These are phyloP conservation scores for Amblyjoppa proteus DNA, from an alignment of 2,888 invertebrate species.

Conservation along the genomic window DNA sequence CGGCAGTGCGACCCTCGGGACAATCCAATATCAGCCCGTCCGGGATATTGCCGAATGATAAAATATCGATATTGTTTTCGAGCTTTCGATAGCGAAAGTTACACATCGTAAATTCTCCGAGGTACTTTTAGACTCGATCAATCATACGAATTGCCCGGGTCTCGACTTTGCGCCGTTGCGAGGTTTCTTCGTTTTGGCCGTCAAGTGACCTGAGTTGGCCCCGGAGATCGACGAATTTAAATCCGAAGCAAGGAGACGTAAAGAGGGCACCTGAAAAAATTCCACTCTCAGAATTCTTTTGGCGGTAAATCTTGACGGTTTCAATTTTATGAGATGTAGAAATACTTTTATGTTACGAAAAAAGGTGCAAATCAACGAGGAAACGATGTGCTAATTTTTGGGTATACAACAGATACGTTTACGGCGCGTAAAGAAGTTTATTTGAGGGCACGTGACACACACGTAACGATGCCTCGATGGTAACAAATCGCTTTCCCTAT, in stretches of 20 bases:
- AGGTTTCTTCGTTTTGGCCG: constrained; percentile 4
- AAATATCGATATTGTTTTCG: not conserved
- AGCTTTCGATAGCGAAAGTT: not conserved
- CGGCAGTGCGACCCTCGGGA: not conserved
- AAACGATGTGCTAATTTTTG: no score
- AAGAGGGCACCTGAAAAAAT: constrained; percentile 26
- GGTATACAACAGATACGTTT: not conserved
- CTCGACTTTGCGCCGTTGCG: constrained; percentile 19
- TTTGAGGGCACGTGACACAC: no score
- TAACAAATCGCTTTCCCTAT: no score
- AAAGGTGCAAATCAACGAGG: no score
- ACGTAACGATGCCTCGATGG: no score
- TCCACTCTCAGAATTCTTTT: constrained; percentile 28
- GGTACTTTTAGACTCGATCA: not conserved
- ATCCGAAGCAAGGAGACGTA: not conserved
- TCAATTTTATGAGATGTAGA: no score
- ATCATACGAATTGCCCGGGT: not conserved
- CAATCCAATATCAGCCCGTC: not conserved
- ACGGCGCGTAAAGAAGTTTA: not conserved
- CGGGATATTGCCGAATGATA: not conserved
- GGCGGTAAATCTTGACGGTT: not conserved
- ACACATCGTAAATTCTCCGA: not conserved
- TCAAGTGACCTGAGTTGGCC: constrained; percentile 43
- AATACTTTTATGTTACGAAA: no score
- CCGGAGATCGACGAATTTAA: constrained; percentile 18